A percentile compares a stretch with the other conserved stretches of the same genome.
These are phyloP conservation scores for Dromius quadrimaculatus DNA, from an alignment of 2,888 invertebrate genomes.

Conservation along the genomic window DNA sequence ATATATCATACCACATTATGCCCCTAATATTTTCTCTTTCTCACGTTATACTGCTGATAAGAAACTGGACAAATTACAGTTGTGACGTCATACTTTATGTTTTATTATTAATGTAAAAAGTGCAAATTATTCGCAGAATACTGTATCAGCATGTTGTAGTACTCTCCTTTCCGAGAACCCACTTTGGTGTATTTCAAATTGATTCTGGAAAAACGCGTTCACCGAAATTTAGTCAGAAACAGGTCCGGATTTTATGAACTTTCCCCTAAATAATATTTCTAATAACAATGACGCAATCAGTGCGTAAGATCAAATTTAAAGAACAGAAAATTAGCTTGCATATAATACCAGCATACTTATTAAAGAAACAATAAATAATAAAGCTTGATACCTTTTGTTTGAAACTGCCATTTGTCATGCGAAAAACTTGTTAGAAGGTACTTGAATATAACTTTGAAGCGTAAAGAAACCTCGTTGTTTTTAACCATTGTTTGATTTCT, in stretches of 20 bases:
- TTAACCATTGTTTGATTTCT: neutral
- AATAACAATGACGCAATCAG: too few relatives aligned
- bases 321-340: too few relatives aligned
- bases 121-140: neutral
- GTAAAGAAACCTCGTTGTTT: neutral
- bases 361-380: constrained; percentile 3
- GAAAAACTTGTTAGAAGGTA: constrained; percentile 11
- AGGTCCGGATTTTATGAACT: too few relatives aligned
- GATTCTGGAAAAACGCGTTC: too few relatives aligned
- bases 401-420: constrained; percentile 13
- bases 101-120: neutral
- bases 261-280: too few relatives aligned
- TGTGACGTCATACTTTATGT: neutral
- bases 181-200: too few relatives aligned
- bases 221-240: too few relatives aligned
- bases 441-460: neutral
- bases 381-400: constrained; percentile 2
- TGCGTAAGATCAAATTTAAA: too few relatives aligned
- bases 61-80: neutral
- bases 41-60: neutral
- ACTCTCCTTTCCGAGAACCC: too few relatives aligned
- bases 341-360: neutral
- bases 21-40: neutral
- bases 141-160: too few relatives aligned
- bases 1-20: neutral